These are phyloP conservation scores for Plecotus auritus DNA, from an alignment of 2,113 vertebrate genomes.

Conservation along the genomic window DNA sequence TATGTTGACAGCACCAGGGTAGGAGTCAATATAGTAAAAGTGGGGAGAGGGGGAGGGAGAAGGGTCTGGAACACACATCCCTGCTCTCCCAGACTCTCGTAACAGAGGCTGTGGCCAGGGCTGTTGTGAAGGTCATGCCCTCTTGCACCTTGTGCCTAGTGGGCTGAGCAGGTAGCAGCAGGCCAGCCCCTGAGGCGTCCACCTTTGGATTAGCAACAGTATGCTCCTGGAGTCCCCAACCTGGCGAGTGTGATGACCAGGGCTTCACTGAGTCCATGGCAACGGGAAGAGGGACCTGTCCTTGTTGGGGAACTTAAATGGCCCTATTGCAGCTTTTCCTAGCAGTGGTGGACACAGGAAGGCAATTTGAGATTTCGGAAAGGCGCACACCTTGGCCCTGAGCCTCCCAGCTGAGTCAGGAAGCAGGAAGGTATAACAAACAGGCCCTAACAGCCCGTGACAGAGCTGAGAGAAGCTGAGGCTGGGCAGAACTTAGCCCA, in stretches of 20 bases:
- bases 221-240: not conserved
- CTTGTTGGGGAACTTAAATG: fast-evolving
- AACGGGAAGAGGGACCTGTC: not conserved
- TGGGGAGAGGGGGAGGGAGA: no score
- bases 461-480: not conserved
- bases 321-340: not conserved
- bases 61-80: not conserved
- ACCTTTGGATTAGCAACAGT: fast-evolving
- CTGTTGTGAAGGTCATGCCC: fast-evolving
- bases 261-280: not conserved
- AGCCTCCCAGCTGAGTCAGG: fast-evolving
- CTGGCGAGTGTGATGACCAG: not conserved
- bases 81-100: fast-evolving
- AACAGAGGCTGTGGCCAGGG: fast-evolving
- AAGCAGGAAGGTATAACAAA: not conserved
- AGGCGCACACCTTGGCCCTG: not conserved
- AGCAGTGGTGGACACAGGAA: not conserved
- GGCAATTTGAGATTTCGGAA: not conserved
- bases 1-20: not conserved
- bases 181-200: not conserved
- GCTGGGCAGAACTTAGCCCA: not conserved
- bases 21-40: not conserved
- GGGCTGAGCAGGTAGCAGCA: not conserved
- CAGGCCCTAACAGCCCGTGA: not conserved
- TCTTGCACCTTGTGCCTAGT: not conserved